Percentiles rank a stretch among this genome's conserved stretches.
These are phyloP conservation scores for Cydia strobilella DNA, from an alignment of 1,140 invertebrate genomes.

Conservation along the genomic window DNA sequence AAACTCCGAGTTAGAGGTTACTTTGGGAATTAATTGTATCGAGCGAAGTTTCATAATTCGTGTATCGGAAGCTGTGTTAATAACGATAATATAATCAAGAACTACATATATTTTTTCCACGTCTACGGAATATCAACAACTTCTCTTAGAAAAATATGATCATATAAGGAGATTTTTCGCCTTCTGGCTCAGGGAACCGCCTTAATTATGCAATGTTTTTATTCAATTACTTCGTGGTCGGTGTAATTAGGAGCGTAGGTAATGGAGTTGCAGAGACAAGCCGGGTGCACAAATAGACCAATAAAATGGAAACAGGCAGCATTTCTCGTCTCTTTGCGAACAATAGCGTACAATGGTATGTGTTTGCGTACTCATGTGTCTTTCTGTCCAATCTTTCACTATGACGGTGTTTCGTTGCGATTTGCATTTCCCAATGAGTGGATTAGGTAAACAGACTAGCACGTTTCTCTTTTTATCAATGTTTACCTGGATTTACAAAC, in stretches of 20 bases:
- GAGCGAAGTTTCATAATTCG: too few relatives aligned
- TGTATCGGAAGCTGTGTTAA: too few relatives aligned
- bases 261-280: slow-evolving; percentile 50
- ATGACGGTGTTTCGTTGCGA: slow-evolving; percentile 58
- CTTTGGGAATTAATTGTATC: too few relatives aligned
- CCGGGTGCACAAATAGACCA: slow-evolving; percentile 57
- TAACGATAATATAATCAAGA: too few relatives aligned
- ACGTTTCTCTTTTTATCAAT: background rate
- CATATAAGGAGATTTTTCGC: too few relatives aligned
- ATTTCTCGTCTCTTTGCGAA: slow-evolving; percentile 53
- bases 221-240: slow-evolving; percentile 71
- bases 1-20: too few relatives aligned
- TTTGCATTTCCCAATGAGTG: slow-evolving; percentile 51
- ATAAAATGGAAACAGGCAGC: slow-evolving; percentile 55
- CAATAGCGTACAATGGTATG: slow-evolving; percentile 53
- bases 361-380: slow-evolving; percentile 54
- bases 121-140: too few relatives aligned
- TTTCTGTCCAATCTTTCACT: slow-evolving; percentile 64
- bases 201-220: slow-evolving; percentile 74
- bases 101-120: too few relatives aligned
- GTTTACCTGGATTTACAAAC: too few relatives aligned
- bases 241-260: slow-evolving; percentile 60
- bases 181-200: too few relatives aligned
- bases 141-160: too few relatives aligned
- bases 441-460: slow-evolving; percentile 32